Conservation (phyloP, 2,797 vertebrate species). For the Cichlasoma orientale region DNA sequence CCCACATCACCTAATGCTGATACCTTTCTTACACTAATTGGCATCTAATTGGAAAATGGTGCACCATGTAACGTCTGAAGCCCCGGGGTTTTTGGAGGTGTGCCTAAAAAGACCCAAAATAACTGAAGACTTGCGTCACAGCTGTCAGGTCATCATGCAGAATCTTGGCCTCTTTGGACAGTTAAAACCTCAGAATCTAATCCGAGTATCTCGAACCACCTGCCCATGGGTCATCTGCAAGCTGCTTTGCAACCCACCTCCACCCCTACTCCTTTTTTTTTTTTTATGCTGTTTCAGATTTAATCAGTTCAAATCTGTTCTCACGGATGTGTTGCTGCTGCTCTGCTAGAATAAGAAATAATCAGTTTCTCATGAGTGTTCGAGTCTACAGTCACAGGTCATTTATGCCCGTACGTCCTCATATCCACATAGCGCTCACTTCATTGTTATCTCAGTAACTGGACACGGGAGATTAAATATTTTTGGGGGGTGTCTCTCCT, state of each 20-base stretch:
- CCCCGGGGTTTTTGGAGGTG: background rate
- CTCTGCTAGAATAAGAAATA: too few relatives aligned
- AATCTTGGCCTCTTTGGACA: rapidly evolving
- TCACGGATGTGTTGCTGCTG: too few relatives aligned
- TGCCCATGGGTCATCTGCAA: background rate
- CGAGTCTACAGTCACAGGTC: too few relatives aligned
- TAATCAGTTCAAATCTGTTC: background rate
- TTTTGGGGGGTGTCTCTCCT: background rate
- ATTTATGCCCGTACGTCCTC: background rate
- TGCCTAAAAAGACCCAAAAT: background rate
- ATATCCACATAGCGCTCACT: background rate
- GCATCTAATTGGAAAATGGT: background rate
- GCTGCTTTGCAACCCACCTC: background rate
- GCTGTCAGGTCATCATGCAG: background rate
- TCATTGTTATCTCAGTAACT: background rate
- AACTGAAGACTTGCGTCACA: background rate
- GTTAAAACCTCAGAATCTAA: background rate
- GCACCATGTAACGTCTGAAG: background rate
- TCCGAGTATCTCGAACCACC: background rate
- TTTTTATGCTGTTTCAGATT: background rate
- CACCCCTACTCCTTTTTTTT: background rate
- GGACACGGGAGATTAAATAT: background rate
- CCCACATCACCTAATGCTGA: too few relatives aligned
- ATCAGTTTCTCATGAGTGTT: too few relatives aligned
- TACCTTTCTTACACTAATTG: too few relatives aligned